phyloP scores from a whole-genome alignment of 2,113 vertebrate species.

The Mesocricetus auratus region DNA sequence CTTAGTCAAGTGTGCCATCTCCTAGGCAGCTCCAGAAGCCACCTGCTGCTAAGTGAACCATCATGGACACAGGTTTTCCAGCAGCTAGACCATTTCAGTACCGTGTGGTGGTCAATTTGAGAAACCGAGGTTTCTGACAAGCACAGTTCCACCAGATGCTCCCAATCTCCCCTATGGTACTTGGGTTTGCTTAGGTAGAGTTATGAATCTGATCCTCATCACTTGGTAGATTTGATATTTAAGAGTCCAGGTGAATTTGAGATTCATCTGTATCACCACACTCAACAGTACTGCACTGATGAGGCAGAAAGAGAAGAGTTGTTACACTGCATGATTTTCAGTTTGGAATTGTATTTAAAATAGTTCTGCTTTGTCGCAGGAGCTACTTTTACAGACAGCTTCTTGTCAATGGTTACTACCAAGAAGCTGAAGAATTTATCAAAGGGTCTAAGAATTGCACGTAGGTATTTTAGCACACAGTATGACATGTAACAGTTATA shows the following conservation, averaged over 20 bases:
- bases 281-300: neutral
- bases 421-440: conserved; percentile 31
- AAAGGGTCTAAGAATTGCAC: conserved; percentile 13
- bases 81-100: neutral
- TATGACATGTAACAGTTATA: neutral
- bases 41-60: neutral
- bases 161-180: neutral
- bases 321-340: neutral
- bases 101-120: neutral
- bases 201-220: neutral
- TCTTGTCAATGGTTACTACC: neutral
- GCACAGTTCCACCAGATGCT: neutral
- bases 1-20: neutral
- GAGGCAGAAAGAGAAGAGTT: neutral
- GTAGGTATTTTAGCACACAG: neutral
- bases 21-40: neutral
- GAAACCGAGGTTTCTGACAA: neutral
- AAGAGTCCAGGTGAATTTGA: conserved; percentile 25
- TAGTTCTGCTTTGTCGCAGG: neutral
- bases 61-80: neutral
- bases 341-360: neutral
- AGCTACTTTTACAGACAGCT: neutral
- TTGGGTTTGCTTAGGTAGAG: neutral
- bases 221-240: neutral
- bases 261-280: neutral